phyloP scores from a whole-genome alignment of 1,140 invertebrate genomes.

The Phthorimaea operculella region DNA sequence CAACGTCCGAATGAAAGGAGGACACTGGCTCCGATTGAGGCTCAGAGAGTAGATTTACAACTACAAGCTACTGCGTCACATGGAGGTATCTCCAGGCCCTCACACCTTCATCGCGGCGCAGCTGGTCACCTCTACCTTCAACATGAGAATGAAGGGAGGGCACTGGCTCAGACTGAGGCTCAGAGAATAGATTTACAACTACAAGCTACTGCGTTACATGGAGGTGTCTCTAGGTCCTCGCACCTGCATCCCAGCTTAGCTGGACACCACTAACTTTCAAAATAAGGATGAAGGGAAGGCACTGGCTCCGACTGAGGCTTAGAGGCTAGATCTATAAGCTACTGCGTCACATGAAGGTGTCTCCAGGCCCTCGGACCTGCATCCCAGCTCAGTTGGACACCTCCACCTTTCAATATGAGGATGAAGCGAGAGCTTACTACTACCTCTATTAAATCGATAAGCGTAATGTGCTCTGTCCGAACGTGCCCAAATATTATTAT shows the following conservation, averaged over 20 bases:
- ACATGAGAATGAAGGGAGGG: constrained; percentile 12
- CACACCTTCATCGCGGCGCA: constrained; percentile 14
- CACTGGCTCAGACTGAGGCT: constrained; percentile 15
- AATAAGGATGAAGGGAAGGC: constrained; percentile 11
- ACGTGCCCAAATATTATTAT: too few relatives aligned
- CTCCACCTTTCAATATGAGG: constrained; percentile 10
- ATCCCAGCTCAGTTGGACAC: too few relatives aligned
- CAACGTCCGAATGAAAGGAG: constrained; percentile 12
- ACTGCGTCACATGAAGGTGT: too few relatives aligned
- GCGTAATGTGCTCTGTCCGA: too few relatives aligned
- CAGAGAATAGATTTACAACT: constrained; percentile 7
- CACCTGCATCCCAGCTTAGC: too few relatives aligned
- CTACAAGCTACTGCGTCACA: constrained; percentile 18
- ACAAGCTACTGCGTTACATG: too few relatives aligned
- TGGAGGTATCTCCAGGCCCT: constrained; percentile 16
- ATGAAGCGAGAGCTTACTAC: constrained; percentile 14
- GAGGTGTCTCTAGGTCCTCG: too few relatives aligned
- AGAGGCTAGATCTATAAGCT: constrained; percentile 7
- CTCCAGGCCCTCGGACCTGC: too few relatives aligned
- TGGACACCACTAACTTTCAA: too few relatives aligned
- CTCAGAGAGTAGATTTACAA: constrained; percentile 9
- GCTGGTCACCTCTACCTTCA: constrained; percentile 5
- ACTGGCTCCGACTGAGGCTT: constrained; percentile 13
- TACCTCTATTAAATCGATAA: too few relatives aligned
- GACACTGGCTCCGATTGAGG: constrained; percentile 16